Evolutionary conservation across 2,888 invertebrate species (phyloP).

Genomic region (Amiota communis): DNA sequence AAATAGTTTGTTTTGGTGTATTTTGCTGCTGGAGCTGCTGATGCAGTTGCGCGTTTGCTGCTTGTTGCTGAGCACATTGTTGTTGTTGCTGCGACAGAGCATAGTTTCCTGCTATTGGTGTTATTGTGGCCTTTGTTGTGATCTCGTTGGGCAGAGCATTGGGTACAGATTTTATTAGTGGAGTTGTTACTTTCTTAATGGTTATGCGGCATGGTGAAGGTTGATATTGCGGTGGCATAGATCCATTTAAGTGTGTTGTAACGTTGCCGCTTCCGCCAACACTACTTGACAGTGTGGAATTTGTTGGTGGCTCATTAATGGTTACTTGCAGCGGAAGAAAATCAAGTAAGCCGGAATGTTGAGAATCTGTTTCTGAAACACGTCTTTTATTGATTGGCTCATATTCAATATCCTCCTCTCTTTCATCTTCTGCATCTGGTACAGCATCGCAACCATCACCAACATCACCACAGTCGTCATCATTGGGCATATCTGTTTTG

Average conservation of each 20-base stretch:
- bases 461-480: conserved; percentile 30
- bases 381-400: conserved; percentile 51
- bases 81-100: conserved; percentile 38
- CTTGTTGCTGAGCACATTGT: conserved; percentile 30
- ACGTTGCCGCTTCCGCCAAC: neutral
- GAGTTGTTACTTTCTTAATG: conserved; percentile 57
- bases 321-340: conserved; percentile 59
- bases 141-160: conserved; percentile 49
- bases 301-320: conserved; percentile 58
- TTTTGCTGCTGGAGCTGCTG: conserved; percentile 23
- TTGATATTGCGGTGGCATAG: conserved; percentile 27
- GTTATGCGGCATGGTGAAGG: conserved; percentile 58
- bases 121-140: conserved; percentile 60
- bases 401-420: conserved; percentile 38
- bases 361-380: conserved; percentile 58
- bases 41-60: neutral
- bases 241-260: conserved; percentile 13
- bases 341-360: conserved; percentile 59
- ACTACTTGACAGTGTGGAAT: neutral
- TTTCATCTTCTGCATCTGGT: conserved; percentile 24
- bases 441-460: neutral
- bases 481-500: conserved; percentile 27
- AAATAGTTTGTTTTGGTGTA: neutral
- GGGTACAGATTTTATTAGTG: conserved; percentile 30
- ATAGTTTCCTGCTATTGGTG: conserved; percentile 51